These are phyloP conservation scores for Carposina sasakii DNA, from an alignment of 1,140 invertebrate species.

Conservation along the genomic window DNA sequence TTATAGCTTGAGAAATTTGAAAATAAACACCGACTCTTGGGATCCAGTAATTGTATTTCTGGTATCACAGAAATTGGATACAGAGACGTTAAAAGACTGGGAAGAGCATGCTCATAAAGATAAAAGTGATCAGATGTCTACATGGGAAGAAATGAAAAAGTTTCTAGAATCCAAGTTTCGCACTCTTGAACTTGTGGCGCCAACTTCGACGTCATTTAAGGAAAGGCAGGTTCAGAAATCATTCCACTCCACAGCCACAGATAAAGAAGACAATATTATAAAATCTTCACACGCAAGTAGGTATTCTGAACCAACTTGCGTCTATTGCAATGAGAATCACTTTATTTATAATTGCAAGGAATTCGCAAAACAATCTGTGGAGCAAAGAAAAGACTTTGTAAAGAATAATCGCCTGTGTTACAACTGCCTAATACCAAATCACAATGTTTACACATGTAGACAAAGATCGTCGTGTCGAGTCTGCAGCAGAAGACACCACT, in stretches of 20 bases:
- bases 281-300: background rate
- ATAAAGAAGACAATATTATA: background rate
- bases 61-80: constrained; percentile 34
- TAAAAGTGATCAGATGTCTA: constrained; percentile 17
- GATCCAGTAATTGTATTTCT: constrained; percentile 38
- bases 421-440: constrained; percentile 26
- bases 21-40: constrained; percentile 34
- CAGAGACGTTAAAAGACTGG: constrained; percentile 34
- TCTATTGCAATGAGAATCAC: constrained; percentile 22
- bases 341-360: constrained; percentile 25
- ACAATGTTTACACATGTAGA: constrained; percentile 22
- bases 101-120: constrained; percentile 24
- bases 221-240: background rate
- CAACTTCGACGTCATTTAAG: background rate
- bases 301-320: constrained; percentile 12
- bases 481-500: constrained; percentile 26
- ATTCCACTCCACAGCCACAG: background rate
- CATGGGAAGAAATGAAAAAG: constrained; percentile 23
- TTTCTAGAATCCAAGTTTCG: constrained; percentile 31
- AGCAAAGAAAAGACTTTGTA: constrained; percentile 14
- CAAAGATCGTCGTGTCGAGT: constrained; percentile 19
- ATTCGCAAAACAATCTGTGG: constrained; percentile 19
- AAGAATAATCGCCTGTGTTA: constrained; percentile 27
- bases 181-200: constrained; percentile 24
- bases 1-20: constrained; percentile 32